Percentiles rank a stretch among this genome's conserved stretches.
phyloP scores from a whole-genome alignment of 2,113 vertebrate genomes.

The Panthera leo region DNA sequence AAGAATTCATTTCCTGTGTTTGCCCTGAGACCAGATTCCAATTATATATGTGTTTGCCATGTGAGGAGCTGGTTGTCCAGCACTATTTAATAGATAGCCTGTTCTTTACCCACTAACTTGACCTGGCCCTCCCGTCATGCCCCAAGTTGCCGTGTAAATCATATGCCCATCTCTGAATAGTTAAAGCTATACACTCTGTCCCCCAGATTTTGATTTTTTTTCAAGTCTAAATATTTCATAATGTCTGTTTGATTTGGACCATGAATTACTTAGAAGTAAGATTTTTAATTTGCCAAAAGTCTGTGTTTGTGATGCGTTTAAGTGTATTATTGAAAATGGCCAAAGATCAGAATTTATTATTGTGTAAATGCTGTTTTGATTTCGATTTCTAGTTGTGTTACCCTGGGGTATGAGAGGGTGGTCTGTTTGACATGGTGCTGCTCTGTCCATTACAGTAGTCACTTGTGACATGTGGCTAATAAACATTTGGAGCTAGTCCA shows the following conservation, averaged over 20 bases:
- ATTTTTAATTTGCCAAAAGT: background rate
- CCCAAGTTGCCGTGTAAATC: background rate
- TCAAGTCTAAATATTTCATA: background rate
- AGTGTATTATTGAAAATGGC: background rate
- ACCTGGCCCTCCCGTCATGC: background rate
- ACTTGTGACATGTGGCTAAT: too few relatives aligned
- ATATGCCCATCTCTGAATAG: background rate
- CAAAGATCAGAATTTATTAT: background rate
- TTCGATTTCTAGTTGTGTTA: background rate
- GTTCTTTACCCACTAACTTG: background rate
- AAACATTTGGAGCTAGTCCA: background rate
- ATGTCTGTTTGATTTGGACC: background rate
- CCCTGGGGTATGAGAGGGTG: background rate
- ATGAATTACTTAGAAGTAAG: background rate
- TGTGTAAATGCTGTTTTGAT: background rate
- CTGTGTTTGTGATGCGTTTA: background rate
- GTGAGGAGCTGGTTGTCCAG: background rate
- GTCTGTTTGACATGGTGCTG: background rate
- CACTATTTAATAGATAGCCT: background rate
- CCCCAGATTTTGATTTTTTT: background rate
- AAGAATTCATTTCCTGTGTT: conserved; percentile 38
- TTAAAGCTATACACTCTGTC: background rate
- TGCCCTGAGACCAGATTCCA: background rate
- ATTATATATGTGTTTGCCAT: background rate
- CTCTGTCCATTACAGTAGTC: background rate